Evolutionary conservation across 2,888 invertebrate genomes (phyloP), one percentile per base, ranked within the genome.

Genomic region (Myopa tessellatipennis): DNA sequence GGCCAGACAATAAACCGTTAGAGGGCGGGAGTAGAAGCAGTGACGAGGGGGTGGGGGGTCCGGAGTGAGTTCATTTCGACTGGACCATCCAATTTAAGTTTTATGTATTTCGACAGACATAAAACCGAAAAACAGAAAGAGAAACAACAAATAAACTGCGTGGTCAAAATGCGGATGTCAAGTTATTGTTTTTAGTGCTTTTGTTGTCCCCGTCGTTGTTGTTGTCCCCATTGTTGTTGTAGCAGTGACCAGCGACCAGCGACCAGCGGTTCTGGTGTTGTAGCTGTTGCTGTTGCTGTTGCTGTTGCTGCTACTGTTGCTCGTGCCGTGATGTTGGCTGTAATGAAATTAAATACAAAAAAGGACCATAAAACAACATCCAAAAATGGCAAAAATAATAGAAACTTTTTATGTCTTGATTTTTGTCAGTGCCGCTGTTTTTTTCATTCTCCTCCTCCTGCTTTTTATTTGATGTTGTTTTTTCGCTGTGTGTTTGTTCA

Each of bases 141-240:
- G 36, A 0, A 58, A 38, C 58, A 69, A 69, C 69, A 69, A 58
- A 34, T 8, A 34, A 55, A 36, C 71, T 65, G 60, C 38, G 60
- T 34, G n/a, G 40, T 58, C 40, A 72, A 36, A 65, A 65, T 65
- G 65, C 65, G 65, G 16, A 65, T 65, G 65, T 65, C 65, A 38
- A 36, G 38, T 65, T 60, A 74, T 78, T 76, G 55, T 76, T 40
- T 74, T 75, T 78, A 80, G 76, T 79, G 70, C 70, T 77, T 72
- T 77, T 78, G 78, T 38, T 65, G 34, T 76, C 45, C 36, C 78
- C 71, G 67, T 72, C 45, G 65, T 77, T 77, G 78, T 74, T 76
- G 77, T 67, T 65, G 34, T 76, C 45, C 36, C 78, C 71, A 61
- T 72, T 58, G 71, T 61, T 61, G 70, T 63, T 45, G 45, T 45